These are phyloP conservation scores for Xylota sylvarum DNA, from an alignment of 2,888 invertebrate genomes.

Conservation along the genomic window DNA sequence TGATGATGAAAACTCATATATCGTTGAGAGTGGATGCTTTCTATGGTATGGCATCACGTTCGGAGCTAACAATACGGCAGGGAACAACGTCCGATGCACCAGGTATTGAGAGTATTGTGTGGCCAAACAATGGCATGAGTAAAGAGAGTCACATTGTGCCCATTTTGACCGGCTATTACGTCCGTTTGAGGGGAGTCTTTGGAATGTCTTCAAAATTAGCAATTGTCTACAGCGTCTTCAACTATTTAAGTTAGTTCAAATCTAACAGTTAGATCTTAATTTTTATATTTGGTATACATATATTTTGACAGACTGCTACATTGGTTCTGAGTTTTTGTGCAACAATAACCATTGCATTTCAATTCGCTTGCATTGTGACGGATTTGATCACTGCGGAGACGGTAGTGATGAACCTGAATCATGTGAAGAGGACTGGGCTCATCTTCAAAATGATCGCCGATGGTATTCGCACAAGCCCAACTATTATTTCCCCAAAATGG, in stretches of 20 bases:
- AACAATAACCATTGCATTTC: constrained; percentile 90
- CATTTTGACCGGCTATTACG: constrained; percentile 88
- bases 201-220: constrained; percentile 88
- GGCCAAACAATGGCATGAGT: constrained; percentile 85
- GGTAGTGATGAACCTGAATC: constrained; percentile 89
- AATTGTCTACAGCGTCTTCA: constrained; percentile 90
- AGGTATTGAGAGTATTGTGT: constrained; percentile 87
- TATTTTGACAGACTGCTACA: constrained; percentile 87
- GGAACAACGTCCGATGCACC: constrained; percentile 89
- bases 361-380: constrained; percentile 89
- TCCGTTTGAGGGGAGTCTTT: constrained; percentile 88
- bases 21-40: constrained; percentile 87
- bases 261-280: not conserved
- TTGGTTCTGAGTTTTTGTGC: constrained; percentile 89
- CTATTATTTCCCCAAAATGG: constrained; percentile 90
- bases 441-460: constrained; percentile 86
- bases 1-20: constrained; percentile 89
- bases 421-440: constrained; percentile 87
- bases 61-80: constrained; percentile 88
- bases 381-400: constrained; percentile 92
- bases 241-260: constrained; percentile 87
- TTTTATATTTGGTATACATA: not conserved
- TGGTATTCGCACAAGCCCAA: constrained; percentile 90
- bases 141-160: constrained; percentile 87
- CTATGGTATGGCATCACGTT: constrained; percentile 87